Base-by-base conservation (phyloP, 2,113 vertebrate genomes). In the Phaethornis superciliosus region DNA sequence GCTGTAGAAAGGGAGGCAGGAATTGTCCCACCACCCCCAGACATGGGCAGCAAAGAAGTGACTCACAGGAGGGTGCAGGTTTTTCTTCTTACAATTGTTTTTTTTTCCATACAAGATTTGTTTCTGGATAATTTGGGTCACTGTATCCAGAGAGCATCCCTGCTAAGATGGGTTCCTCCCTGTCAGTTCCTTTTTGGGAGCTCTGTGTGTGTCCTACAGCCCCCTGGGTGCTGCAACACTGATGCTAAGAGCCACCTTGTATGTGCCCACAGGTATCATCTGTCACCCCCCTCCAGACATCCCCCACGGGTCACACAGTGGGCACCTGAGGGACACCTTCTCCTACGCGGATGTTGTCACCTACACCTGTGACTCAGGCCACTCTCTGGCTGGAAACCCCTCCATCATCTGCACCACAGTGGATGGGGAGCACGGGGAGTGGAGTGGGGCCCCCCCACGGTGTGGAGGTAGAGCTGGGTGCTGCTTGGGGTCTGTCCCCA, bases 351-450 rank as follows among this genome's bases (percentile, higher is more conserved):
- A 87, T 1, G 60, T 88, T 71, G 95, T 97, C 80, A 96, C 72
- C 55, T 97, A 97, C 89, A 70, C 7, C 22, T 98, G 96, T 2
- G 49, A 79, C 4, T 2, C 40, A 2, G 95, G 91, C 35, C 90
- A 88, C 78, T 16, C 16, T 0, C 96, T 93, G 17, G 22, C 78
- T 5, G 97, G 96, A 58, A 51, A 95, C 5, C 6, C 81, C 15
- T 95, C 88, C 68, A 84, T 97, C 62, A 42, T 83, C 80, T 97
- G 97, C 44, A 95, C 65, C 80, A 96, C 93, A 0, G 56, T 1
- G 46, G 97, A 97, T 0, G 92, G 95, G 69, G 7, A 55, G 86
- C 80, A 24, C 0, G 97, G 97, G 10, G 22, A 24, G 15, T 97
- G 97, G 97, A 97, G 95, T 1, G 74, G 76, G 51, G 65, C 77